phyloP scores from a whole-genome alignment of 2,797 vertebrate species.

The Vespertilio murinus region DNA sequence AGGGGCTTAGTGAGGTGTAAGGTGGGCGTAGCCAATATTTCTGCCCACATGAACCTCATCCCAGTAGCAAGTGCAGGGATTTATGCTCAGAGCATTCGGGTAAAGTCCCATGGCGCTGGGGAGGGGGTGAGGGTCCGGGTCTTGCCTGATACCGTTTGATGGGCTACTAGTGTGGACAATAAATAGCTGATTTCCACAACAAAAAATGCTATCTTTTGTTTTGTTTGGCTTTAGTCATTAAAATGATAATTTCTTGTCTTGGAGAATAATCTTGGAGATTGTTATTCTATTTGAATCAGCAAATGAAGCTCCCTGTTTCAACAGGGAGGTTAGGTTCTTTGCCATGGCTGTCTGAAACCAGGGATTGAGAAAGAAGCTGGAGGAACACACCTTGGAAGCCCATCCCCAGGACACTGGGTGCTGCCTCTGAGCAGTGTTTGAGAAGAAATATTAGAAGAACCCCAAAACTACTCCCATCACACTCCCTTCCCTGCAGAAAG shows the following conservation, averaged over 20 bases:
- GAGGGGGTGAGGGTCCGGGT: too few species aligned
- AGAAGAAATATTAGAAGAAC: neutral
- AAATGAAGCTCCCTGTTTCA: neutral
- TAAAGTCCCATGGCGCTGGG: too few species aligned
- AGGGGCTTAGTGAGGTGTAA: too few species aligned
- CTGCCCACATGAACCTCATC: too few species aligned
- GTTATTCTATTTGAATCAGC: neutral
- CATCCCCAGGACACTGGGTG: fast-evolving
- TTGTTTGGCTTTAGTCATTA: neutral
- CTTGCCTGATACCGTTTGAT: too few species aligned
- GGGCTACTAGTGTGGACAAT: neutral
- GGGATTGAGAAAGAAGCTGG: neutral
- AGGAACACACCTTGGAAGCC: neutral
- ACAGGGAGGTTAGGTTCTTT: neutral
- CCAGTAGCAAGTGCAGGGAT: too few species aligned
- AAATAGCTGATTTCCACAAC: neutral
- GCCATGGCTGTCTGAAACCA: neutral
- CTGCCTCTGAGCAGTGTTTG: neutral
- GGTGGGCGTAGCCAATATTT: too few species aligned
- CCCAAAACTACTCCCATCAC: neutral
- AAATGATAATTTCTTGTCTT: neutral
- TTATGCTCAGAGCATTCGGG: too few species aligned
- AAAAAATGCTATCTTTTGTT: neutral
- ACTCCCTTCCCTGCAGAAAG: neutral
- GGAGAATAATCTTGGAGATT: neutral